Base-by-base conservation (phyloP, 2,888 invertebrate genomes). In the Oscheius myriophilus region DNA sequence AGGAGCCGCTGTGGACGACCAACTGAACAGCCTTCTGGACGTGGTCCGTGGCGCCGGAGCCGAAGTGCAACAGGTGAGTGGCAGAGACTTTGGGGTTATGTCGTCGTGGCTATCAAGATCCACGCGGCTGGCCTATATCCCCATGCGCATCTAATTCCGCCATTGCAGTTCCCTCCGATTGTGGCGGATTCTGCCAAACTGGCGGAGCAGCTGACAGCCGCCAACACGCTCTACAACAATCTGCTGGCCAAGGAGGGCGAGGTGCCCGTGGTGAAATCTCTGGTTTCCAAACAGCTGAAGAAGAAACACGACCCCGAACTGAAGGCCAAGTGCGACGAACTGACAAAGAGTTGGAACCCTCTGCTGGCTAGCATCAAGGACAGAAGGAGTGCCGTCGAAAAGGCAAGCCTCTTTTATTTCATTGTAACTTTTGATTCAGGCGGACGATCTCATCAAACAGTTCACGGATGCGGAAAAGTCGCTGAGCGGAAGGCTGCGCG, bases 231-330 rank as follows among this genome's bases (percentile, higher is more conserved):
- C 61, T 95, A 95, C 87, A 90, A 93, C 42, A 93, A 93, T 84
- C 92, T 95, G 1, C 92, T 93, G 89, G 91, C 92, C 75, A 94
- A 95, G 84, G 95, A 96, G 88, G 92, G 95, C 0, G 94, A 95
- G 78, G 94, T 95, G 92, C 89, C 96, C 1, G 33, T 73, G 61
- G 26, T 71, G n/a, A 73, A 67, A 53, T 70, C 75, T 1, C 73
- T 71, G 23, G 91, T 78, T 89, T 90, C 74, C 0, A 78, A 79
- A 14, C 71, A 78, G 14, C 62, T 80, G 26, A 70, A 71, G 51
- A 77, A 75, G 58, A 73, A 70, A 78, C 90, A 92, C 70, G 89
- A 90, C 41, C 89, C 92, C 0, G 92, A 92, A 84, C 65, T 87
- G 66, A 72, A 80, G 62, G 90, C 91, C 58, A 94, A 94, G 84